phyloP scores from a whole-genome alignment of 92 coral and sea anemone genomes.

The Epizoanthus fatuus region DNA sequence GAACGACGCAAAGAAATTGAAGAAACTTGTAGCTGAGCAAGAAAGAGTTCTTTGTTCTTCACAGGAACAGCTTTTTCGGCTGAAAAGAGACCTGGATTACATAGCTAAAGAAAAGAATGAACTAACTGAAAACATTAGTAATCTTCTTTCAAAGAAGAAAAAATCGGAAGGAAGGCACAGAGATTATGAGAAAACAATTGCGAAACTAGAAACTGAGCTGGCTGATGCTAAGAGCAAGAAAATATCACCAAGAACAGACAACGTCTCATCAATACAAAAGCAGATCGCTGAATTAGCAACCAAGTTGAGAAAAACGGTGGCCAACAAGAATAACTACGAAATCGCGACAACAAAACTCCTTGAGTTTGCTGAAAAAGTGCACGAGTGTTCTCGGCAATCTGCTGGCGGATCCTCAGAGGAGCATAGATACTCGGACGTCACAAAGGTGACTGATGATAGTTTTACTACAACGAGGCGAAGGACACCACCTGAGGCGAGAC shows the following conservation, averaged over 20 bases:
- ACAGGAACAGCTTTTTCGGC: conserved; percentile 8
- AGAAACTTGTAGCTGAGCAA: neutral
- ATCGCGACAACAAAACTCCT: neutral
- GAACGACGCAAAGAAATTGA: neutral
- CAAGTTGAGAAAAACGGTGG: neutral
- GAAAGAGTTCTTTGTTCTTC: neutral
- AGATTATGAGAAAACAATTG: neutral
- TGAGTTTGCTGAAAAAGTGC: conserved; percentile 13
- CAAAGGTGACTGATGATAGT: no score
- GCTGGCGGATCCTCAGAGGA: neutral
- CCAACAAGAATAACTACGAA: neutral
- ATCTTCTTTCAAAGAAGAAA: neutral
- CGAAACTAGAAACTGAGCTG: neutral
- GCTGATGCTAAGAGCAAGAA: neutral
- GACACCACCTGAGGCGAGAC: neutral
- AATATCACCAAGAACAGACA: neutral
- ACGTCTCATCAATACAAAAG: neutral
- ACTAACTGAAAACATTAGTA: neutral
- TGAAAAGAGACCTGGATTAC: neutral
- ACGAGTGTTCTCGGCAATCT: neutral
- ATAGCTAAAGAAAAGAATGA: neutral
- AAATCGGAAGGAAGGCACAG: neutral
- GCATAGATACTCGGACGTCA: no score
- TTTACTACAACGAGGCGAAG: no score
- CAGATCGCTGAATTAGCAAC: neutral